Conservation (phyloP, 1,140 invertebrate species). For the Callitettix versicolor region DNA sequence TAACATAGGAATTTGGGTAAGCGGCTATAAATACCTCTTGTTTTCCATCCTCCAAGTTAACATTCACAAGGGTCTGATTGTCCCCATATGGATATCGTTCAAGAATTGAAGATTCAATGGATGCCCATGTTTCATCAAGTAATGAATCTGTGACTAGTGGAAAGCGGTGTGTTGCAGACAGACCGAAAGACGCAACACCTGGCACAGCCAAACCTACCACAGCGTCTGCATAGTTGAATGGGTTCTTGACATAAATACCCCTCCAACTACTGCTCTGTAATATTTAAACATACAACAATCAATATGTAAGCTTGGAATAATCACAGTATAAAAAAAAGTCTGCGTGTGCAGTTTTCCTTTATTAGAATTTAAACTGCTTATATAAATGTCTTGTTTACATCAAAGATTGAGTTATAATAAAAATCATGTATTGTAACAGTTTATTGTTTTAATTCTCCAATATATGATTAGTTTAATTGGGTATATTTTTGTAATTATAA, state of each 20-base stretch:
- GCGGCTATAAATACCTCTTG: too few species aligned
- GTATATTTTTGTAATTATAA: too few species aligned
- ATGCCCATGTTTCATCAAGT: slow-evolving; percentile 49
- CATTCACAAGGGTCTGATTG: slow-evolving; percentile 44
- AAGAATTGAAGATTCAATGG: slow-evolving; percentile 42
- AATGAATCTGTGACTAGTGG: slow-evolving; percentile 50
- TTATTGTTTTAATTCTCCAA: neutral
- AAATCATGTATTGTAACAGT: neutral
- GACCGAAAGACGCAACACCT: slow-evolving; percentile 43
- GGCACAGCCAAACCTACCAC: slow-evolving; percentile 62
- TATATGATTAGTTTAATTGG: too few species aligned
- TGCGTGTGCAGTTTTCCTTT: neutral
- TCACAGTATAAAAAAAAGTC: neutral
- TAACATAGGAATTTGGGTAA: too few species aligned
- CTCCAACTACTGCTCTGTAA: slow-evolving; percentile 55
- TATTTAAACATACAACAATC: slow-evolving; percentile 9
- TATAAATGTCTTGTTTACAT: neutral
- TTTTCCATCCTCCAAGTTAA: slow-evolving; percentile 46
- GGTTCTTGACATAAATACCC: slow-evolving; percentile 55
- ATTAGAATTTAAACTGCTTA: neutral
- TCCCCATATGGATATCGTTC: slow-evolving; percentile 43
- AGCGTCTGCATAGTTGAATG: slow-evolving; percentile 66
- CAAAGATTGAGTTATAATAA: neutral
- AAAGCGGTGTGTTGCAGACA: slow-evolving; percentile 32
- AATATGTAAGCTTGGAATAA: slow-evolving; percentile 3